Evolutionary conservation across 2,113 vertebrate species (phyloP).

Genomic region (Oncorhynchus nerka): DNA sequence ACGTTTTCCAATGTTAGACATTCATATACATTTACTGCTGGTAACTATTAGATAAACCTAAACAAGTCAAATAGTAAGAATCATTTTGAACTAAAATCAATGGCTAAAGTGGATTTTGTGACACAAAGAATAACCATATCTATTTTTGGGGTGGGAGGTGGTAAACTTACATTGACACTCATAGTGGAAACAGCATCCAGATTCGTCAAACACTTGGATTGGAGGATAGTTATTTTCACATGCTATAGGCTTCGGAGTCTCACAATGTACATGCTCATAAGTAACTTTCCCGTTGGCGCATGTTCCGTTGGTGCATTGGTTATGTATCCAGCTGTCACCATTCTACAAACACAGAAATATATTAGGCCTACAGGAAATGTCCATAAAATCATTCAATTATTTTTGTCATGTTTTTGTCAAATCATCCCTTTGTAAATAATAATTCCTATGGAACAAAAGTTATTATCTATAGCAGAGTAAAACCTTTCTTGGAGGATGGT

Average conservation of each 20-base stretch:
- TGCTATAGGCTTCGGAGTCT: slow-evolving; percentile 40
- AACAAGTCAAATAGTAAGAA: not conserved
- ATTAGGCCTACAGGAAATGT: not conserved
- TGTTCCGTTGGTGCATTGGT: slow-evolving; percentile 67
- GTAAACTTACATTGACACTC: slow-evolving; percentile 85
- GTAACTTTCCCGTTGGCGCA: slow-evolving; percentile 69
- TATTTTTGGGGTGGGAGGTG: not conserved
- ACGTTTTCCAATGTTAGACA: too few species aligned
- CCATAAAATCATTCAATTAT: not conserved
- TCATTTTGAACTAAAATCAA: not conserved
- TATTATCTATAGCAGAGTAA: not conserved
- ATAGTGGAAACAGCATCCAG: slow-evolving; percentile 78
- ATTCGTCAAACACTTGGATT: slow-evolving; percentile 64
- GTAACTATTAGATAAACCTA: not conserved
- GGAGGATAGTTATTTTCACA: slow-evolving; percentile 80
- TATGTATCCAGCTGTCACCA: slow-evolving; percentile 72
- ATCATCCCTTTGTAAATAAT: not conserved
- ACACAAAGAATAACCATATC: not conserved
- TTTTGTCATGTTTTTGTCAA: not conserved
- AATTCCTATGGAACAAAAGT: not conserved
- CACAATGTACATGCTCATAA: slow-evolving; percentile 53
- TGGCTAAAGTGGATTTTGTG: not conserved
- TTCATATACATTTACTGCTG: not conserved
- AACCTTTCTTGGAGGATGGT: slow-evolving; percentile 39
- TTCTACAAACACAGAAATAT: slow-evolving; percentile 54